Base-by-base conservation (phyloP, 2,113 vertebrate genomes). In the Butorides virescens region DNA sequence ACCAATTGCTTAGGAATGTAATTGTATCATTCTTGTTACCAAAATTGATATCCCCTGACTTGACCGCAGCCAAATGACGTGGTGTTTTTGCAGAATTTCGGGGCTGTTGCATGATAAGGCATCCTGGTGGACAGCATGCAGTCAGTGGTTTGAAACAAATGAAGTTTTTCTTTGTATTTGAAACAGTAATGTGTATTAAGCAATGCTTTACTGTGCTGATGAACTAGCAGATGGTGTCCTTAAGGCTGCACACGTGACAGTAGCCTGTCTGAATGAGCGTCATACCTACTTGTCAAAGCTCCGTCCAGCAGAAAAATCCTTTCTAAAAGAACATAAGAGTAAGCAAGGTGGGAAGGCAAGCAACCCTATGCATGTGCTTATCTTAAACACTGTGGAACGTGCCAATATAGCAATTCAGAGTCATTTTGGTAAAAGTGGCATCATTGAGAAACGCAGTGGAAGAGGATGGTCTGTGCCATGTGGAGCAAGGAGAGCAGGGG, bases 371-470 rank as follows among this genome's bases (percentile, higher is more conserved):
- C 6, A 9, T 5, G 14, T 62, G 27, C 16, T 56, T 78, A 30
- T 53, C 37, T 52, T 62, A 4, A 3, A 17, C 4, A 7, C 16
- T 0, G 0, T 37, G 53, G 20, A 20, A 42, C 4, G 0, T 50
- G 13, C 11, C 72, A 11, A 32, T 10, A 2, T 8, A 79, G 52
- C 23, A 39, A 1, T 86, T 79, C 5, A 19, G 32, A 42, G 7
- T 10, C 2, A 1, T 77, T 90, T 42, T 50, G 42, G 29, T 76
- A 19, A 26, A 80, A 85, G 49, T 37, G 13, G 27, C 29, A 19
- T 50, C 15, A 5, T 1, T 42, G 36, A 59, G 42, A 70, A 83
- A 66, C 15, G 7, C 2, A 34, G 34, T 12, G 21, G 67, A 25
- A 65, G 29, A 92, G 25, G 47, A 44, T 25, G 18, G 67, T 32